Conservation (phyloP, 2,797 vertebrate genomes). For the Poecilia gillii region DNA sequence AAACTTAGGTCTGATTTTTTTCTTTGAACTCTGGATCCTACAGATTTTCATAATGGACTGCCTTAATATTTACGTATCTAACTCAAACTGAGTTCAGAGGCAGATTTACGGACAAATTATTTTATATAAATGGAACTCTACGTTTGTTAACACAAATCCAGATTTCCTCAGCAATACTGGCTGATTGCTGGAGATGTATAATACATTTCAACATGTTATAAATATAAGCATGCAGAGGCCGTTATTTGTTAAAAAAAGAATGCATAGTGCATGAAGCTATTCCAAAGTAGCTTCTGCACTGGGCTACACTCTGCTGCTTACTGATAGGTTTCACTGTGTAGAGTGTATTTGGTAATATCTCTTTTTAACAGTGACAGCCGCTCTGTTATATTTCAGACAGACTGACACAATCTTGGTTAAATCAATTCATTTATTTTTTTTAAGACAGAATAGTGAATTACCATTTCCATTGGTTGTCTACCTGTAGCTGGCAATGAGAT, state of each 20-base stretch:
- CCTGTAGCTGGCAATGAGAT: background rate
- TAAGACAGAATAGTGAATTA: background rate
- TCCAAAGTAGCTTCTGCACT: background rate
- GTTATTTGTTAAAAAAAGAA: background rate
- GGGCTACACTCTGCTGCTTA: background rate
- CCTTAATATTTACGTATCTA: background rate
- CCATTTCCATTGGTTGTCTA: background rate
- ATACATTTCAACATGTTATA: background rate
- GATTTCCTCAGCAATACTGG: background rate
- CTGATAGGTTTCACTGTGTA: background rate
- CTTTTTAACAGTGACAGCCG: background rate
- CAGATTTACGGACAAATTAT: background rate
- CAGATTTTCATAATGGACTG: background rate
- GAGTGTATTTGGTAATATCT: background rate
- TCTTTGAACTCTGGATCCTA: background rate
- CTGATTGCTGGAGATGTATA: background rate
- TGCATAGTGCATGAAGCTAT: background rate
- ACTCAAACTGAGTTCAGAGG: background rate
- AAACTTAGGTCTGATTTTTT: slow-evolving; percentile 1
- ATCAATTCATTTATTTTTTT: background rate
- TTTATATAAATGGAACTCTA: background rate
- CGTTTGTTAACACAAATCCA: background rate
- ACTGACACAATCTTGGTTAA: background rate
- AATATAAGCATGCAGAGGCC: background rate
- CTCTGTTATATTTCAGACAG: background rate